Base-by-base conservation (phyloP, 2,888 invertebrate species). In the Dicycla oo region DNA sequence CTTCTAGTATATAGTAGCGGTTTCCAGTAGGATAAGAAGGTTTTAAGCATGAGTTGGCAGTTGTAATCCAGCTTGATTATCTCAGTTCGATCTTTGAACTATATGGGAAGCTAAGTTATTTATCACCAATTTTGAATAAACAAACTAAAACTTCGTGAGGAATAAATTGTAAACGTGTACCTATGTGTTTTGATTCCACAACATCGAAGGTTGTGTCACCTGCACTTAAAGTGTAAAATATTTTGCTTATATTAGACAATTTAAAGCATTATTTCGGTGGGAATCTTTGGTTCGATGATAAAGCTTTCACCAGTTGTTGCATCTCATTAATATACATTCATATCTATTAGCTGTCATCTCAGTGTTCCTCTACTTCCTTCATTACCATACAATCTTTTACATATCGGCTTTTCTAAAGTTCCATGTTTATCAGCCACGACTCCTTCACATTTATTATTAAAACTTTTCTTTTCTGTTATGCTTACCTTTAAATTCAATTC, bases 81-180 rank as follows among this genome's bases (percentile, higher is more conserved):
- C 8, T 40, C 1, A 38, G 13, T 67, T 26, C 38, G n/a, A 61
- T 58, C 40, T 58, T 26, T 47, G 45, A n/a, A 56, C 26, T 56
- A 11, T 23, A 53, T n/a, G 20, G 15, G n/a, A 65, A 49, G 23
- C 0, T 13, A 20, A 7, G 49, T 63, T 63, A 79, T 78, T 67
- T 79, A 69, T 60, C 49, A 67, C 58, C 63, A 74, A 74, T 74
- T 79, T 68, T 30, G 54, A 65, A 20, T 56, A 64, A 79, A 79
- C 56, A 74, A 71, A 79, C 64, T 23, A 68, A 75, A 71, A 68
- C 34, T 30, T 80, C 80, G 80, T 80, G 80, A 80, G 57, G 53
- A 51, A 76, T 76, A 76, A 80, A 80, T 76, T 57, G 38, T 26
- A 64, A 80, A 57, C 73, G 80, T 80, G 76, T 53, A 30, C 30